Base-by-base conservation (phyloP, 92 coral and sea anemone genomes). In the Siderastrea radians region DNA sequence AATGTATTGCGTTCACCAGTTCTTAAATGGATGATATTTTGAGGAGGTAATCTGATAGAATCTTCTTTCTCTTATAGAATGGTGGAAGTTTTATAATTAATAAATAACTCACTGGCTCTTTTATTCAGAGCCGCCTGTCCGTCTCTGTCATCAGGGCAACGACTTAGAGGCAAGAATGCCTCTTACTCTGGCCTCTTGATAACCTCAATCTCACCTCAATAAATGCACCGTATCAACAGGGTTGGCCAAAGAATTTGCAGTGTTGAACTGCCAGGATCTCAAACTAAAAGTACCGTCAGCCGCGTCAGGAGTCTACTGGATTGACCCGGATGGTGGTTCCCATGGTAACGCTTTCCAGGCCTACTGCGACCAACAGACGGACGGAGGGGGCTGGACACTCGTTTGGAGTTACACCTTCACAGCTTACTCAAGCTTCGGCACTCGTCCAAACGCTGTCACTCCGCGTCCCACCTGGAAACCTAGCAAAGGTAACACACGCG, bases 381-480 rank as follows among this genome's bases (percentile, higher is more conserved):
- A 78, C 58, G 72, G 72, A 2, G 71, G 71, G 3, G 84, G 84
- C n/a, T 79, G 88, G 88, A 84, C 88, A 46, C 48, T 84, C n/a
- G 88, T 74, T 17, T 84, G 72, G 61, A 86, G 89, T 68, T 86
- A 86, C 68, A 64, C 83, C 58, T 86, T 86, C 82, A 66, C 80
- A 16, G 76, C 51, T 17, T 63, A 65, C 57, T 6, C 73, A 43
- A 16, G 14, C 11, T 86, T 77, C 61, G 46, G 46, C 3, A 57
- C 17, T 80, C 9, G 50, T 6, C 10, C 38, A 81, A 87, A 80
- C 44, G 91, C 91, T n/a, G 82, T 87, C 50, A 87, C 67, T 12
- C 87, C 91, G 17, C 90, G 90, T 12, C 90, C 86, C 38, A 26
- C 38, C 38, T 26, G 38, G 38, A 26, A 26, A 26, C 38, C 38